Evolutionary conservation across 2,888 invertebrate genomes (phyloP).

Genomic region (Piscicola geometra): DNA sequence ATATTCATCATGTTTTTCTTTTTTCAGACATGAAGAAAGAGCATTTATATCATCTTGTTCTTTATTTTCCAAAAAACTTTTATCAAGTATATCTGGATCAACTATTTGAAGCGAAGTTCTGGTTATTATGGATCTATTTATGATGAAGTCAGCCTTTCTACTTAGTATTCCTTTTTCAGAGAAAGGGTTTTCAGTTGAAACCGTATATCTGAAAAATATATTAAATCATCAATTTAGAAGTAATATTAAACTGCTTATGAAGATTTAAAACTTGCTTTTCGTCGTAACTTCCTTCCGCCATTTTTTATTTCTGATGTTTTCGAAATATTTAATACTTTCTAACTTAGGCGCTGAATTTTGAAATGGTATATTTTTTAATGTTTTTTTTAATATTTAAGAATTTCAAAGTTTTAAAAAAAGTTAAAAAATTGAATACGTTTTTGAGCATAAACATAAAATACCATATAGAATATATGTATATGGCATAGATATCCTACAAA

Average conservation of each 20-base stretch:
- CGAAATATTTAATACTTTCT: too few relatives aligned
- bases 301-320: neutral
- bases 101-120: constrained; percentile 26
- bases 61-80: neutral
- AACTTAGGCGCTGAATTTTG: too few relatives aligned
- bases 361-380: too few relatives aligned
- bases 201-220: neutral
- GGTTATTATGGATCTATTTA: constrained; percentile 15
- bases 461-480: too few relatives aligned
- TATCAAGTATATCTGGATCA: constrained; percentile 24
- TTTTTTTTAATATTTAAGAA: too few relatives aligned
- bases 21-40: neutral
- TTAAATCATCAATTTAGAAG: too few relatives aligned
- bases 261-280: neutral
- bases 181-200: constrained; percentile 19
- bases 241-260: too few relatives aligned
- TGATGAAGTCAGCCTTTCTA: constrained; percentile 28
- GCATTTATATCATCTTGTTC: neutral
- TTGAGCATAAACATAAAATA: too few relatives aligned
- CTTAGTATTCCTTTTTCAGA: constrained; percentile 26
- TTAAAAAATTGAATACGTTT: too few relatives aligned
- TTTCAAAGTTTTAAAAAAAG: too few relatives aligned
- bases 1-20: too few relatives aligned
- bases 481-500: too few relatives aligned
- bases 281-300: neutral